These are phyloP conservation scores for Pilophorus perplexus DNA, from an alignment of 2,888 invertebrate genomes.

Conservation along the genomic window DNA sequence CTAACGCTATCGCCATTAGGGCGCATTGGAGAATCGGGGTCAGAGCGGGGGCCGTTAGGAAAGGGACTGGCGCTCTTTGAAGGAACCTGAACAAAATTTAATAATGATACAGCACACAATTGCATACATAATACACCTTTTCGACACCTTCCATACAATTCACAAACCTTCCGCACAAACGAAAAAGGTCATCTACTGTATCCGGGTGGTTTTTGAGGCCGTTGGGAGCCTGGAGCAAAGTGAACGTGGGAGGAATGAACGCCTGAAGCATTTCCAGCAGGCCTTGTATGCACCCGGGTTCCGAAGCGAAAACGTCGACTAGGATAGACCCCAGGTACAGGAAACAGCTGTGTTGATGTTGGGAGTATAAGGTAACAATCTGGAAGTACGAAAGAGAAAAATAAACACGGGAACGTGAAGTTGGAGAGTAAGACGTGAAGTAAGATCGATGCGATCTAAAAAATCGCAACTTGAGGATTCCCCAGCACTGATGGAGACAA, in stretches of 20 bases:
- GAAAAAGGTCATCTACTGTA: conserved; percentile 95
- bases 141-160: too few species aligned
- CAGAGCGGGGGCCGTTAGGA: conserved; percentile 73
- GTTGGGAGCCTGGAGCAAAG: conserved; percentile 68
- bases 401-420: too few species aligned
- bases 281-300: conserved; percentile 69
- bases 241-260: conserved; percentile 76
- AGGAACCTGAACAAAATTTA: conserved; percentile 62
- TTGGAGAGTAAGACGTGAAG: too few species aligned
- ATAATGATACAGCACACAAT: neutral
- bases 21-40: conserved; percentile 79
- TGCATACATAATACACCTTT: too few species aligned
- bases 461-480: too few species aligned
- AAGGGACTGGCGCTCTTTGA: conserved; percentile 78
- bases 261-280: conserved; percentile 83
- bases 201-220: conserved; percentile 92
- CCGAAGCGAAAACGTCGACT: conserved; percentile 82
- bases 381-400: too few species aligned
- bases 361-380: conserved; percentile 69
- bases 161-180: conserved; percentile 66
- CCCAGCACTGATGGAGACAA: too few species aligned
- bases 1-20: conserved; percentile 74
- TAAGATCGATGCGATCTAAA: too few species aligned
- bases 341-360: conserved; percentile 84
- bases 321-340: conserved; percentile 86